phyloP scores from a whole-genome alignment of 1,140 invertebrate species.

The Aethina tumida region DNA sequence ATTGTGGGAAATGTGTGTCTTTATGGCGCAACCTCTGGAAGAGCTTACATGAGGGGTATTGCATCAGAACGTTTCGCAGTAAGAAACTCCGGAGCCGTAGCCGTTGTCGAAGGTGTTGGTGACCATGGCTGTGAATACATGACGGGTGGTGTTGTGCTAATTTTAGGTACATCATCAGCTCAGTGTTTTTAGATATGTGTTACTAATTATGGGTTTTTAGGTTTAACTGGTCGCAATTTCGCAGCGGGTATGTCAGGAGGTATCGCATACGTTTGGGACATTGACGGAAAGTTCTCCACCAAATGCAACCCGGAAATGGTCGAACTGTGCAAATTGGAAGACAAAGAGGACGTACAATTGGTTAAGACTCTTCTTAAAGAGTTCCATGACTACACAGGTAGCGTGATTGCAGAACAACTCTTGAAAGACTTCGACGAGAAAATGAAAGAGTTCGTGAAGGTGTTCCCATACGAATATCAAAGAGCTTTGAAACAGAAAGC shows the following conservation, averaged over 20 bases:
- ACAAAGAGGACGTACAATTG: slow-evolving; percentile 67
- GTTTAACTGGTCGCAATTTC: slow-evolving; percentile 86
- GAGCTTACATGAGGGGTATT: slow-evolving; percentile 91
- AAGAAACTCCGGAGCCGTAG: slow-evolving; percentile 89
- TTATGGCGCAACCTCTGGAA: slow-evolving; percentile 93
- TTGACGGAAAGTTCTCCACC: slow-evolving; percentile 71
- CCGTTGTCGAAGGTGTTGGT: slow-evolving; percentile 88
- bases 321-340: slow-evolving; percentile 70
- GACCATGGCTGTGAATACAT: slow-evolving; percentile 99
- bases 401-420: slow-evolving; percentile 70
- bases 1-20: slow-evolving; percentile 97
- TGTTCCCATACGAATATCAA: slow-evolving; percentile 97
- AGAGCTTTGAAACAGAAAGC: slow-evolving; percentile 71
- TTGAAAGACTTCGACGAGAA: slow-evolving; percentile 74
- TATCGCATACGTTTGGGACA: slow-evolving; percentile 91
- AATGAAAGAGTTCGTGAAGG: slow-evolving; percentile 82
- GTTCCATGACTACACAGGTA: slow-evolving; percentile 86
- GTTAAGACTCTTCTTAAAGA: slow-evolving; percentile 75
- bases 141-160: slow-evolving; percentile 88
- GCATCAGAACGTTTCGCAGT: slow-evolving; percentile 97
- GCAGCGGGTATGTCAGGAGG: slow-evolving; percentile 77
- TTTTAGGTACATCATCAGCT: slow-evolving; percentile 62
- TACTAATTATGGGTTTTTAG: slow-evolving; percentile 41
- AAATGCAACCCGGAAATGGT: slow-evolving; percentile 91
- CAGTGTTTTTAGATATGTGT: neutral